Evolutionary conservation across 2,113 vertebrate genomes (phyloP), one percentile per base, ranked within the genome.

Genomic region (Naja naja): DNA sequence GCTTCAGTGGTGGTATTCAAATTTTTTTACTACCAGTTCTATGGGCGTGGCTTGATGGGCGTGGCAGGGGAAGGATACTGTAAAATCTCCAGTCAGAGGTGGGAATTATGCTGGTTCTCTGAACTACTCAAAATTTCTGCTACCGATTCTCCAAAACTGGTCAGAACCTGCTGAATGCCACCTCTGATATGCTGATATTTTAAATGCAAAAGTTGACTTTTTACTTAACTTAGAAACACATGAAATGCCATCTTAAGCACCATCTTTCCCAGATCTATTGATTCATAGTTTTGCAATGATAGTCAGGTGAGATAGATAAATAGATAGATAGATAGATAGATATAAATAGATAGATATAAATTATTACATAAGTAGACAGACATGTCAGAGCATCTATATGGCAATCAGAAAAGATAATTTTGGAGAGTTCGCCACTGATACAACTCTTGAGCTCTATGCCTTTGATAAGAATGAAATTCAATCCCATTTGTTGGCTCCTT

Each of bases 221-320:
- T 92, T 92, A 92, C 94, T 95, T 94, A 91, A 94, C 93, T 96
- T 87, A 93, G 94, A 95, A 96, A 94, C 95, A 94, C 95, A 93
- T 93, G 94, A 95, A 96, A 96, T 90, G 58, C 56, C 95, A 94
- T 86, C 53, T 90, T 90, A 93, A 53, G 25, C 58, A 96, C 96
- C 96, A 97, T 96, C 93, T 95, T 94, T 47, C 53, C 39, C 12
- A 85, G 64, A 92, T 58, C 92, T 92, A 69, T 94, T 89, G 93
- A 90, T 96, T 96, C 95, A 92, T 90, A 94, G 92, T 87, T 96
- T 96, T 95, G 91, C 89, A 88, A 93, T 93, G 85, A 85, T 93
- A 94, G 94, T 94, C 96, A 96, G 91, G 90, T 49, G 47, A 9
- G 47, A 49, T 92, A 74, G 60, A 93, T 58, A 88, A 93, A 92